These are phyloP conservation scores for Lucifuga dentata DNA, from an alignment of 2,113 vertebrate species.

Conservation along the genomic window DNA sequence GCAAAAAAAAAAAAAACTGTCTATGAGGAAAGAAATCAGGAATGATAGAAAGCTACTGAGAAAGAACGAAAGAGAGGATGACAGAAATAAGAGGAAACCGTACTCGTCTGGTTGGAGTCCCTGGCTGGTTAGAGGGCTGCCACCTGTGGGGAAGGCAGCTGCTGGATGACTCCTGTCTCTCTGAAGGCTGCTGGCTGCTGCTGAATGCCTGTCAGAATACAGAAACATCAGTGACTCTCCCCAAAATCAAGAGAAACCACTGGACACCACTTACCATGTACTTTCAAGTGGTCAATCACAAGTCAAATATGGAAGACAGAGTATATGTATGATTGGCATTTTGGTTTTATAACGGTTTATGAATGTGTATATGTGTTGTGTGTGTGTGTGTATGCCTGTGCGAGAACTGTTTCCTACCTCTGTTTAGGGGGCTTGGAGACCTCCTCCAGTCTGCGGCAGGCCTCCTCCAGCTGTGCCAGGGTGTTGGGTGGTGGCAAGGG, in stretches of 20 bases:
- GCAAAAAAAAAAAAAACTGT: conserved; percentile 6
- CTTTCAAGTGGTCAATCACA: not conserved
- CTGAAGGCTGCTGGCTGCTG: conserved; percentile 87
- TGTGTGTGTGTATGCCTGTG: conserved; percentile 10
- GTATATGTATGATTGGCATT: not conserved
- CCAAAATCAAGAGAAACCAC: not conserved
- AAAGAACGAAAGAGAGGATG: not conserved
- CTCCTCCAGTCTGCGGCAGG: conserved; percentile 92
- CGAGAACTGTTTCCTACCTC: conserved; percentile 70
- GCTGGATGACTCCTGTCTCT: conserved; percentile 87
- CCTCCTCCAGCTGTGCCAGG: conserved; percentile 95
- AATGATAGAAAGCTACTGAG: conserved; percentile 2
- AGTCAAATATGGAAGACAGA: not conserved
- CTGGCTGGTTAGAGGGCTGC: conserved; percentile 74
- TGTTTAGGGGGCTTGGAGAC: conserved; percentile 93
- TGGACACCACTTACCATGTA: not conserved
- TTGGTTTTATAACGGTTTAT: not conserved
- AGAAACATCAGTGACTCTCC: not conserved
- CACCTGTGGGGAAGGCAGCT: conserved; percentile 76
- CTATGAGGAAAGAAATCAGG: conserved; percentile 5
- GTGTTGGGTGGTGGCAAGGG: conserved; percentile 91
- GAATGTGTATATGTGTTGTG: not conserved
- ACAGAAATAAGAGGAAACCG: conserved; percentile 51
- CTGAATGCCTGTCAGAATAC: conserved; percentile 85
- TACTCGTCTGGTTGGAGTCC: conserved; percentile 88